Base-by-base conservation (phyloP, 2,113 vertebrate species). In the Dolichotis patagonum region DNA sequence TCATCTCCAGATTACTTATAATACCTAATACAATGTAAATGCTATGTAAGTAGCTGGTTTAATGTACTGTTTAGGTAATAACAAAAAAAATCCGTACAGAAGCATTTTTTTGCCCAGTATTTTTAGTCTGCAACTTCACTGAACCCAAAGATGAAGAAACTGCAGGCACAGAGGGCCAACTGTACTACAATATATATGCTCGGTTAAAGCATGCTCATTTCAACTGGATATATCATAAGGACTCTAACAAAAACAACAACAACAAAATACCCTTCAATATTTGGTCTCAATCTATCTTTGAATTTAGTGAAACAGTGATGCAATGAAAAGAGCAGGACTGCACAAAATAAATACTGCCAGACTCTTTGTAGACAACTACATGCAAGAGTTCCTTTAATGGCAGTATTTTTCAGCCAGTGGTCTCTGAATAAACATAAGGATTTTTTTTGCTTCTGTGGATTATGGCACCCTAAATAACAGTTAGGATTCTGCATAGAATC, bases 401-500 rank as follows among this genome's bases (percentile, higher is more conserved):
- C 62, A 86, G 2, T 63, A 86, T 86, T 95, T 96, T 69, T 85
- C 67, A 65, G 43, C 24, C 77, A 81, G 11, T 16, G 60, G 19
- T 8, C 22, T 85, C 8, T 46, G 58, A 63, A 91, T 32, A 67
- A 82, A 93, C 35, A 30, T 1, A 16, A 9, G 63, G 20, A 30
- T 54, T 35, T 46, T 46, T 52, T 52, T 83, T 35, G 14, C 35
- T 58, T 81, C 32, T 67, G 82, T 11, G 7, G n/a, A 46, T 73
- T 82, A 35, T 1, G 5, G 1, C 13, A 2, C 9, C 20, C 30
- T 28, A 12, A 73, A 35, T 20, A 75, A 78, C 11, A 24, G 58
- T 41, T 43, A 43, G 0, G 11, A 54, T 81, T 73, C 26, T 81
- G 1, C 30, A 20, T 5, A 82, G 54, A 85, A 32, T 49, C 60